A percentile compares a stretch with the other conserved stretches of the same genome.
Conservation (phyloP, 2,888 invertebrate species). For the Sphecodes monilicornis region DNA sequence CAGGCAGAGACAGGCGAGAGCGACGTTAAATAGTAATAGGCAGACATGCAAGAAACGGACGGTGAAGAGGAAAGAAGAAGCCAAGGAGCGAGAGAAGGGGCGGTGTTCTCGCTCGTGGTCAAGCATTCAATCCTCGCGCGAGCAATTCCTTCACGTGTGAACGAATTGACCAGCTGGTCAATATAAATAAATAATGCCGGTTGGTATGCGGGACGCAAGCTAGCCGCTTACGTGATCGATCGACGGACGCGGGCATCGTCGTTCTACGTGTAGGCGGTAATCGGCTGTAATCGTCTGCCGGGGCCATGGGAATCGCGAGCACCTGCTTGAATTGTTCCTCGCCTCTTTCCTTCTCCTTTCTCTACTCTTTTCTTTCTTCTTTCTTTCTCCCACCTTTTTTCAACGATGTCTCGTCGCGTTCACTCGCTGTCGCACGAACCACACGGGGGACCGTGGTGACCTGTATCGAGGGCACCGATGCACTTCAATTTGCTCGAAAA, state of each 20-base stretch:
- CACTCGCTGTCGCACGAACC: background rate
- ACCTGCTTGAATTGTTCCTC: constrained; percentile 49
- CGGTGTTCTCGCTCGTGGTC: constrained; percentile 11
- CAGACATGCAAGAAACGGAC: constrained; percentile 15
- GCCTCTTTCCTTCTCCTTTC: background rate
- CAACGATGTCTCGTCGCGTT: background rate
- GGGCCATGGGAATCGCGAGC: constrained; percentile 62
- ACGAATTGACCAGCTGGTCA: constrained; percentile 79
- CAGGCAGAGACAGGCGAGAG: background rate
- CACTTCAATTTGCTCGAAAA: background rate
- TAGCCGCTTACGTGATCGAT: constrained; percentile 78
- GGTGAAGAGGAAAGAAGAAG: background rate
- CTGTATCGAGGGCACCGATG: background rate
- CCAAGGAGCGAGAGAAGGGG: background rate
- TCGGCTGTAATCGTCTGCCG: constrained; percentile 65
- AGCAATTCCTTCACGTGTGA: constrained; percentile 76
- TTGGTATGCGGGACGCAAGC: constrained; percentile 75
- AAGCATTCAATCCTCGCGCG: constrained; percentile 57
- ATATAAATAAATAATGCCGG: constrained; percentile 79
- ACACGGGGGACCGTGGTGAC: background rate
- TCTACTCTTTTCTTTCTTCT: too few relatives aligned
- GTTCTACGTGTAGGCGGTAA: constrained; percentile 64
- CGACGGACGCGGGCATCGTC: constrained; percentile 67
- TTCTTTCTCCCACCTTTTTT: background rate
- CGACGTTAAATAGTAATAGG: constrained; percentile 51